Evolutionary conservation across 2,797 vertebrate species (phyloP).

Genomic region (Cynodonichthys magdalenae): DNA sequence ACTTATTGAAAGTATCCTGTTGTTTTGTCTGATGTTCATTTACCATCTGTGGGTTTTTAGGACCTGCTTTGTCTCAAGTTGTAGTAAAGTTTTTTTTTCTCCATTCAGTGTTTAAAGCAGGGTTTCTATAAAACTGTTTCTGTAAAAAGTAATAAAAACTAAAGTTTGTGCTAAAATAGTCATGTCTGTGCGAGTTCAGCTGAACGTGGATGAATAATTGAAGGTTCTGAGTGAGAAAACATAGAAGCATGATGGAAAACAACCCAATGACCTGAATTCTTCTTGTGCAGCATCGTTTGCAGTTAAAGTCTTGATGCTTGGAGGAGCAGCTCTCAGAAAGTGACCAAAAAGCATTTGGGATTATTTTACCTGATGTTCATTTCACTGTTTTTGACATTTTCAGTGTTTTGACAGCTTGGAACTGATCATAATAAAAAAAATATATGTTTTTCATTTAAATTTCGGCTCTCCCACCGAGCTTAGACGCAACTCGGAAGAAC

Average conservation of each 20-base stretch:
- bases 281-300: slow-evolving; percentile 22
- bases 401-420: slow-evolving; percentile 7
- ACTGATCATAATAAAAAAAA: slow-evolving; percentile 27
- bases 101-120: slow-evolving; percentile 1
- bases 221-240: slow-evolving; percentile 57
- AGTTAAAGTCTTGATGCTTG: slow-evolving; percentile 19
- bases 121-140: slow-evolving; percentile 16
- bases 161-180: slow-evolving; percentile 17
- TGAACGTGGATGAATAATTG: slow-evolving; percentile 77
- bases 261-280: slow-evolving; percentile 78
- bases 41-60: neutral
- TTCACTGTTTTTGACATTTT: slow-evolving; percentile 1
- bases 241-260: slow-evolving; percentile 58
- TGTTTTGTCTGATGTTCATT: too few species aligned
- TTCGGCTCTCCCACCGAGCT: slow-evolving; percentile 26
- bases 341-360: neutral
- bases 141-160: neutral
- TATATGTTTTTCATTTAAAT: slow-evolving; percentile 6
- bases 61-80: neutral
- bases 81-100: neutral
- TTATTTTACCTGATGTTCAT: slow-evolving; percentile 5
- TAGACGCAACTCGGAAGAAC: neutral
- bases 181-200: slow-evolving; percentile 33
- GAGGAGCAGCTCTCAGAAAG: neutral
- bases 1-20: too few species aligned